Evolutionary conservation across 2,797 vertebrate genomes (phyloP).

Genomic region (Pangasius krempfi): DNA sequence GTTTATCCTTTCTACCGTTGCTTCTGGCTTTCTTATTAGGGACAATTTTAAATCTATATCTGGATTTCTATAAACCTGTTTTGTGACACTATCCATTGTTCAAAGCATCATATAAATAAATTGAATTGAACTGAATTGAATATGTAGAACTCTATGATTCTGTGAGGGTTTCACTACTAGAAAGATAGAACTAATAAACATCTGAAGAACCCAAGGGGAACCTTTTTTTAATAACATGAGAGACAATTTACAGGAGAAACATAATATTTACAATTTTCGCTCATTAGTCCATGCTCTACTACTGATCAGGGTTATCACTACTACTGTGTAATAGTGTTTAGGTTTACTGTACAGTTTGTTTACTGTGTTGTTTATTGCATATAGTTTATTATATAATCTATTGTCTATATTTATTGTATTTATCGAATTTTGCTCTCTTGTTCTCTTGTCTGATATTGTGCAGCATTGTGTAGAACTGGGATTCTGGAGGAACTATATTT

Average conservation of each 20-base stretch:
- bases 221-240: neutral
- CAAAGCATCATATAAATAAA: neutral
- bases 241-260: neutral
- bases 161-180: no score
- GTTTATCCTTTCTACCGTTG: neutral
- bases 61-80: neutral
- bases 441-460: neutral
- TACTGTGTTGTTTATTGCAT: neutral
- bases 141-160: neutral
- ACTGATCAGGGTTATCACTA: neutral
- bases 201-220: neutral
- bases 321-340: neutral
- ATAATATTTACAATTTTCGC: neutral
- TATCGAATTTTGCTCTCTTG: neutral
- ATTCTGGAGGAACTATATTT: neutral
- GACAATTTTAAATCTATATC: neutral
- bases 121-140: neutral
- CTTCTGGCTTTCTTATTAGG: neutral
- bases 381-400: neutral
- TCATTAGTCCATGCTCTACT: neutral
- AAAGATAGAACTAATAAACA: neutral
- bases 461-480: neutral
- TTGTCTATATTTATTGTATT: neutral
- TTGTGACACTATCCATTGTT: neutral
- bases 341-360: neutral